Evolutionary conservation across 2,888 invertebrate species (phyloP), one percentile per base, ranked within the genome.

Genomic region (Molorchus minor): DNA sequence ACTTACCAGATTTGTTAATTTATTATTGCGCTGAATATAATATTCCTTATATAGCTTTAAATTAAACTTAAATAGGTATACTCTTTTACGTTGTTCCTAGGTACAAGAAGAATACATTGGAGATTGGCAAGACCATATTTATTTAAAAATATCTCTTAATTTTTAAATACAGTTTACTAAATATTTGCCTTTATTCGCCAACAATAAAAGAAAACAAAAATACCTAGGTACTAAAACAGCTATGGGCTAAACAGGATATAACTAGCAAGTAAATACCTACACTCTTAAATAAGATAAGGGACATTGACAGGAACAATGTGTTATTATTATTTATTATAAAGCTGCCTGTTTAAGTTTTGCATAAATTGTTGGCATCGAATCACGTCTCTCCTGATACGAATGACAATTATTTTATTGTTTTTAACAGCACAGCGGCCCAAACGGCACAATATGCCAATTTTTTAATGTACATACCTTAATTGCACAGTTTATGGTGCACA

Each of bases 351-450:
- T n/a, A 38, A 30, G 45, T 45, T 55, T 55, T 44, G 55, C 55
- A 55, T 55, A 55, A 45, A 36, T 46, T 45, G 44, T 55, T 55
- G 38, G 55, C 55, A 46, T 35, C 44, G 25, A 55, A 55, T 55
- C 45, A 45, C 38, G 17, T 13, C 8, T 13, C 3, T 20, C 20
- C 19, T 55, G 55, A 44, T 21, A 1, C 8, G 55, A 29, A 45
- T 55, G 38, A 17, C 35, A 55, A 55, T 55, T 21, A 36, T 13
- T 12, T 15, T 49, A 49, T 49, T 49, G 47, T 49, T 49, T 49
- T 38, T 49, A n/a, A n/a, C n/a, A n/a, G 20, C 20, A 36, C 36
- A 35, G 19, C 20, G 33, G 20, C 33, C 4, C 46, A 33, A 46
- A 17, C 43, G 21, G 43, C 20, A 36, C 20, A 43, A 25, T 43